Conservation (phyloP, 2,888 invertebrate genomes). For the Sylvicola fuscatus region DNA sequence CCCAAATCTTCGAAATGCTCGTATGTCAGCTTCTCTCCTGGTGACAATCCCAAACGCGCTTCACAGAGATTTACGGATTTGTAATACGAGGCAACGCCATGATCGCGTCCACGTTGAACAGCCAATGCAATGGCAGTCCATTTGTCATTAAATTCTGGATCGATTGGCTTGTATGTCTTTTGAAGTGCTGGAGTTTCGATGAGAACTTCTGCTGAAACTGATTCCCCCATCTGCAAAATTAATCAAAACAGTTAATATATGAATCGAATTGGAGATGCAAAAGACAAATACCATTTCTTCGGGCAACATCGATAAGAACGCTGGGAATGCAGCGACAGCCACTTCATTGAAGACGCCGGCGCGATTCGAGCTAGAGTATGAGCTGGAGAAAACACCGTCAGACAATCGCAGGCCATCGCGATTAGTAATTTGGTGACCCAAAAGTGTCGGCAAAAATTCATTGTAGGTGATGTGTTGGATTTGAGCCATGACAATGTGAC, state of each 20-base stretch:
- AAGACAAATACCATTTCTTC: constrained; percentile 33
- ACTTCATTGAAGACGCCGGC: constrained; percentile 63
- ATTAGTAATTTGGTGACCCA: constrained; percentile 32
- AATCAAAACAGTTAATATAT: constrained; percentile 1
- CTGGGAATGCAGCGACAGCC: constrained; percentile 49
- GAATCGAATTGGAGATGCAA: background rate
- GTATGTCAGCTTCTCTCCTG: constrained; percentile 8
- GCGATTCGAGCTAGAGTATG: constrained; percentile 61
- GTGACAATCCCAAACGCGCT: constrained; percentile 21
- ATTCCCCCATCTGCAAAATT: constrained; percentile 31
- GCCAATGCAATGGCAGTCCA: constrained; percentile 31
- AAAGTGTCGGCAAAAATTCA: constrained; percentile 57
- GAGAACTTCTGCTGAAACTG: constrained; percentile 37
- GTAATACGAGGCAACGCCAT: constrained; percentile 57
- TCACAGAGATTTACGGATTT: constrained; percentile 46
- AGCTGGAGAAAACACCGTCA: constrained; percentile 52
- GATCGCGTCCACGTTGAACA: constrained; percentile 50
- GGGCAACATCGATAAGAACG: constrained; percentile 57
- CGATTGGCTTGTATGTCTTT: constrained; percentile 18
- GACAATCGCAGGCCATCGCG: constrained; percentile 34
- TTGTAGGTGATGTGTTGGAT: constrained; percentile 70
- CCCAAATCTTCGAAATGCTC: constrained; percentile 33
- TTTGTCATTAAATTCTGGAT: constrained; percentile 27
- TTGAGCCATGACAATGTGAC: constrained; percentile 52
- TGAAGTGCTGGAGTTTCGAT: constrained; percentile 38